These are phyloP conservation scores for Todiramphus chloris DNA, from an alignment of 2,113 vertebrate species.

Conservation along the genomic window DNA sequence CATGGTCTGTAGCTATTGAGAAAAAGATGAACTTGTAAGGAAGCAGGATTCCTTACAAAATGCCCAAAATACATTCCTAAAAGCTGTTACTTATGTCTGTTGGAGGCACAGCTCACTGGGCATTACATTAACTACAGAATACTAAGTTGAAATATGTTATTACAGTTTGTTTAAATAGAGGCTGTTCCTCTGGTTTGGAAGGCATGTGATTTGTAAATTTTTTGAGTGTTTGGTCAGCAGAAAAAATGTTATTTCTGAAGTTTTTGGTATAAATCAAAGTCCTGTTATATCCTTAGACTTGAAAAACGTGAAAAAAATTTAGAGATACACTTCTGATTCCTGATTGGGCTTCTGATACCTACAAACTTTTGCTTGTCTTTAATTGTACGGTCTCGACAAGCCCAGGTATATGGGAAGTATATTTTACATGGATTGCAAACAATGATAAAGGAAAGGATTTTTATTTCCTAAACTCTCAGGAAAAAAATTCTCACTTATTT, in stretches of 20 bases:
- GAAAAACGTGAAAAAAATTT: slow-evolving; percentile 52
- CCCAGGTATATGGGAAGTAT: slow-evolving; percentile 45
- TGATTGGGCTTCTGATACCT: slow-evolving; percentile 38
- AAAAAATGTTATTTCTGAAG: slow-evolving; percentile 38
- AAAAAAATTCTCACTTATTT: slow-evolving; percentile 69
- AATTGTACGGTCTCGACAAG: slow-evolving; percentile 65
- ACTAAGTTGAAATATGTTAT: slow-evolving; percentile 63
- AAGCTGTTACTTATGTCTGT: slow-evolving; percentile 59
- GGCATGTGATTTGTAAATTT: slow-evolving; percentile 34
- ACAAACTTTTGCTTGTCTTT: slow-evolving; percentile 34
- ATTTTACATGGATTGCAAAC: slow-evolving; percentile 56
- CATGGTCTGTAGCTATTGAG: slow-evolving; percentile 82
- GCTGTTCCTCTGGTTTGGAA: slow-evolving; percentile 59
- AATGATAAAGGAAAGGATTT: slow-evolving; percentile 50
- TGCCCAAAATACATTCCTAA: slow-evolving; percentile 74
- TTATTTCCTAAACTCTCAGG: slow-evolving; percentile 78
- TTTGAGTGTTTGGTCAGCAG: slow-evolving; percentile 39
- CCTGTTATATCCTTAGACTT: slow-evolving; percentile 51
- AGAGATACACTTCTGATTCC: slow-evolving; percentile 25
- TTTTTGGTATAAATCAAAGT: slow-evolving; percentile 44
- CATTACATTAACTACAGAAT: slow-evolving; percentile 69
- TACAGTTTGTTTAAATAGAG: slow-evolving; percentile 51
- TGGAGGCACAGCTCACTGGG: slow-evolving; percentile 61
- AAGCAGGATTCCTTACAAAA: slow-evolving; percentile 68
- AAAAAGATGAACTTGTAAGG: slow-evolving; percentile 33